Conservation (phyloP, 2,113 vertebrate species). For the Sisor rabdophorus region DNA sequence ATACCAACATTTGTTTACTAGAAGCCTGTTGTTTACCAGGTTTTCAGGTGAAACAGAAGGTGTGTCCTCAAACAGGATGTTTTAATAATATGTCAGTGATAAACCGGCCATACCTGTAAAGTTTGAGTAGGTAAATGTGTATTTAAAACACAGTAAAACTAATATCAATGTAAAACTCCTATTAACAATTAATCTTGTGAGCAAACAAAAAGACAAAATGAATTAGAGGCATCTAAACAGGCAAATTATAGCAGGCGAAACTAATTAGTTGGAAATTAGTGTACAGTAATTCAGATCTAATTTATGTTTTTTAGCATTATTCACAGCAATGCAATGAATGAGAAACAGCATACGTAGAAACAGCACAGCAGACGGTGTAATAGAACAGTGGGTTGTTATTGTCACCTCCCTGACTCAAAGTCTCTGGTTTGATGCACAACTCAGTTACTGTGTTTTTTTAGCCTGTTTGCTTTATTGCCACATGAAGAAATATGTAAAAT, state of each 20-base stretch:
- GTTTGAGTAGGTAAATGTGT: neutral
- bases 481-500: too few species aligned
- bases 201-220: neutral
- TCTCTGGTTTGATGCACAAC: neutral
- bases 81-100: constrained; percentile 16
- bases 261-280: neutral
- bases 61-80: constrained; percentile 3
- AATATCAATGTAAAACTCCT: neutral
- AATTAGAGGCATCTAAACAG: neutral
- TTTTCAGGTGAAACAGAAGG: neutral
- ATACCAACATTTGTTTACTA: neutral
- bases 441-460: neutral
- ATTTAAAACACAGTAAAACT: neutral
- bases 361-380: neutral
- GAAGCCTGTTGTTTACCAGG: neutral
- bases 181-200: neutral
- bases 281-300: neutral
- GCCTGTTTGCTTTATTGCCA: too few species aligned
- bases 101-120: constrained; percentile 1
- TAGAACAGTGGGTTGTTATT: neutral
- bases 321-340: neutral
- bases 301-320: neutral
- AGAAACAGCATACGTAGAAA: neutral
- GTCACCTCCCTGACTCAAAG: neutral
- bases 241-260: neutral